Conservation (phyloP, 2,113 vertebrate species). For the Scatophagus argus region DNA sequence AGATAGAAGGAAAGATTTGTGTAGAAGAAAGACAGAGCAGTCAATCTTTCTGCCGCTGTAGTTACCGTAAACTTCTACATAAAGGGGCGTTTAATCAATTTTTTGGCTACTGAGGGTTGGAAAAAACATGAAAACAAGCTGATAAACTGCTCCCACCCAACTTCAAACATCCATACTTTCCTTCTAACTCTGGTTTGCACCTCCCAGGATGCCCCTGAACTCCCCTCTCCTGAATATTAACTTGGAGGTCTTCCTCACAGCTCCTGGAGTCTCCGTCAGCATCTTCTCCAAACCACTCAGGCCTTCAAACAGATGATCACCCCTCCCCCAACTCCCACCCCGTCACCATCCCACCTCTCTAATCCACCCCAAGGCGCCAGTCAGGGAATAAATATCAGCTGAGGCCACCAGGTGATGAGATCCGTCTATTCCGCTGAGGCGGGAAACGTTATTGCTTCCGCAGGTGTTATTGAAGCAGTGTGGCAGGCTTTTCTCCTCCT, state of each 20-base stretch:
- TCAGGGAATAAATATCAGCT: not conserved
- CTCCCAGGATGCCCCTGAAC: not conserved
- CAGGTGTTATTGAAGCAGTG: constrained; percentile 7
- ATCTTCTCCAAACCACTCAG: not conserved
- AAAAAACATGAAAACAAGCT: too few species aligned
- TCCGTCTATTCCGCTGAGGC: not conserved
- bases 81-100: too few species aligned
- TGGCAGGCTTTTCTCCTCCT: constrained; percentile 36
- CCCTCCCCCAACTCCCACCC: not conserved
- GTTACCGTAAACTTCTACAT: too few species aligned
- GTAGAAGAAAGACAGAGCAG: too few species aligned
- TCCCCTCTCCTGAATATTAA: not conserved
- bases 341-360: not conserved
- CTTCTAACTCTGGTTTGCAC: not conserved
- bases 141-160: too few species aligned
- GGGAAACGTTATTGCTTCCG: constrained; percentile 10
- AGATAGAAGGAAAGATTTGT: too few species aligned
- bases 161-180: not conserved
- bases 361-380: not conserved
- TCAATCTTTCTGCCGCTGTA: too few species aligned
- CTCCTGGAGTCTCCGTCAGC: not conserved
- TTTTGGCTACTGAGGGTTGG: too few species aligned
- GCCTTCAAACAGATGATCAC: not conserved
- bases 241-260: too few species aligned
- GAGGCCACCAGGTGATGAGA: constrained; percentile 12